phyloP scores from a whole-genome alignment of 2,888 invertebrate species.

The Andrena flavipes region DNA sequence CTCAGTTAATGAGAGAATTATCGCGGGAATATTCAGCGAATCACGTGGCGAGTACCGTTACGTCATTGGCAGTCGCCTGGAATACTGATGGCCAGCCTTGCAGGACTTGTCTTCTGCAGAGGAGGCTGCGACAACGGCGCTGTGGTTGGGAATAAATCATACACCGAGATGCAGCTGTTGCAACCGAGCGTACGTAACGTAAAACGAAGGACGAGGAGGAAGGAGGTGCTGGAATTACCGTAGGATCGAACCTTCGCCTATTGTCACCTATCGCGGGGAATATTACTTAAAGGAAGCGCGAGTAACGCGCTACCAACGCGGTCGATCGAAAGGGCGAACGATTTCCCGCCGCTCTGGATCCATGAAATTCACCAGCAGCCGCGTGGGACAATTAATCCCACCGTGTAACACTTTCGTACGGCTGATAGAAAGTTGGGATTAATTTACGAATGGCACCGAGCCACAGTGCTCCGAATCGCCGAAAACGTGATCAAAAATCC shows the following conservation, averaged over 20 bases:
- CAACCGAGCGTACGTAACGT: conserved; percentile 12
- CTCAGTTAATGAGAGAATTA: not conserved
- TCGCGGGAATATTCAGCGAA: conserved; percentile 49
- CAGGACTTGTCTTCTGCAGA: not conserved
- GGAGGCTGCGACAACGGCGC: not conserved
- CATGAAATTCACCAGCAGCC: not conserved
- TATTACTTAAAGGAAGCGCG: not conserved
- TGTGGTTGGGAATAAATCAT: conserved; percentile 37
- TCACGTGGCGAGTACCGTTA: conserved; percentile 33
- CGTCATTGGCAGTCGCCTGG: conserved; percentile 13
- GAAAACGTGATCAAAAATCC: too few species aligned
- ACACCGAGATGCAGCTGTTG: conserved; percentile 11
- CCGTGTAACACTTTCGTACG: not conserved
- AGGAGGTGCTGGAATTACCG: not conserved
- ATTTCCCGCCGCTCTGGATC: not conserved
- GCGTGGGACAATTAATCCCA: not conserved
- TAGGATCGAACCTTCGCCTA: not conserved
- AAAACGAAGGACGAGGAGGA: not conserved
- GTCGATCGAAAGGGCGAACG: not conserved
- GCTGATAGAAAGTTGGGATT: conserved; percentile 27
- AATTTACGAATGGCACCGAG: conserved; percentile 14
- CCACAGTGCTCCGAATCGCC: too few species aligned
- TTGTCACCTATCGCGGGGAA: not conserved
- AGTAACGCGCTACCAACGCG: not conserved
- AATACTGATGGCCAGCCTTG: conserved; percentile 31